phyloP scores from a whole-genome alignment of 1,140 invertebrate genomes.

The Caenorhabditis brenneri region DNA sequence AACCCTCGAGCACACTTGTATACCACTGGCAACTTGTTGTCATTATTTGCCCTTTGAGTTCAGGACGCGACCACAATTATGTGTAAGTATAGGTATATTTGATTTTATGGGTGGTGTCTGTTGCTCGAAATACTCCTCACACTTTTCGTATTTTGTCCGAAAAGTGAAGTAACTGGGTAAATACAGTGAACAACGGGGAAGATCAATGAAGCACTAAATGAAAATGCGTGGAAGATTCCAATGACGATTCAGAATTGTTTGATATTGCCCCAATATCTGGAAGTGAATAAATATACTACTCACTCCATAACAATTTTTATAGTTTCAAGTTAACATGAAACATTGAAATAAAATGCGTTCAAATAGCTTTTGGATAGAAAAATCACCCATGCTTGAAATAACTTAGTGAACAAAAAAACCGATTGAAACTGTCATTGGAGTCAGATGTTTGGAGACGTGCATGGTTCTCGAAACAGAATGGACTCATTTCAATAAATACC shows the following conservation, averaged over 20 bases:
- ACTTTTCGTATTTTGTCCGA: constrained; percentile 22
- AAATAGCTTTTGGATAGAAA: too few species aligned
- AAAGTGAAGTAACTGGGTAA: background rate
- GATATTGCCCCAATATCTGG: background rate
- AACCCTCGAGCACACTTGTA: background rate
- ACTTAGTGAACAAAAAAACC: too few species aligned
- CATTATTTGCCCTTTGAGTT: constrained; percentile 18
- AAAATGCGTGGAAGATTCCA: background rate
- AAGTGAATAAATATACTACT: background rate
- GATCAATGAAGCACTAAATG: background rate
- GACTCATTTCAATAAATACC: too few species aligned
- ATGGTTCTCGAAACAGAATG: too few species aligned
- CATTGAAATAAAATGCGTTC: too few species aligned
- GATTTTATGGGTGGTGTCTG: constrained; percentile 26
- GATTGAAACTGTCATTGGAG: too few species aligned
- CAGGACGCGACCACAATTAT: background rate
- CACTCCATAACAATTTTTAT: too few species aligned
- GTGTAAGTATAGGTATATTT: constrained; percentile 33
- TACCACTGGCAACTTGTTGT: constrained; percentile 25
- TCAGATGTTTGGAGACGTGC: too few species aligned
- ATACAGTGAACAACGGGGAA: background rate
- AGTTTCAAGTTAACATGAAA: too few species aligned
- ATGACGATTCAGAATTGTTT: background rate
- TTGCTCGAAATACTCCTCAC: constrained; percentile 20
- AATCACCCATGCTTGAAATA: too few species aligned